These are phyloP conservation scores for Zootermopsis nevadensis DNA, from an alignment of 2,888 invertebrate genomes.

Conservation along the genomic window DNA sequence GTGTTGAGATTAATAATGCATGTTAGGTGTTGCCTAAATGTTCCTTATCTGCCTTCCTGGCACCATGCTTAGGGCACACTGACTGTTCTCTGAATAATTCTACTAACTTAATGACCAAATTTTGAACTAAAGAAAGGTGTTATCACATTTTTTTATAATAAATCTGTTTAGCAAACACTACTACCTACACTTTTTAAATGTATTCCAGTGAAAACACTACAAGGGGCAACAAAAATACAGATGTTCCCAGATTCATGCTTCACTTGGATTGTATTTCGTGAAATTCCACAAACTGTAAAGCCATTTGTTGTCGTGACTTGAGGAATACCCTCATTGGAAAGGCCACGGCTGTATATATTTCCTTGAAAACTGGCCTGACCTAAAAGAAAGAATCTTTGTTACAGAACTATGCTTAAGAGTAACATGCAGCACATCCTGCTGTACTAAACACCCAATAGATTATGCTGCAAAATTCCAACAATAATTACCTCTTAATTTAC, in stretches of 20 bases:
- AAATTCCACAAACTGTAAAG: slow-evolving; percentile 64
- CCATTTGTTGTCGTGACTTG: slow-evolving; percentile 57
- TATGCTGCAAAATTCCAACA: not conserved
- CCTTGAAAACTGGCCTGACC: slow-evolving; percentile 56
- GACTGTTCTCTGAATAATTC: too few species aligned
- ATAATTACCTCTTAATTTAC: slow-evolving; percentile 60
- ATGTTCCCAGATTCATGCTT: slow-evolving; percentile 65
- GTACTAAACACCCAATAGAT: not conserved
- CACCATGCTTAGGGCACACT: too few species aligned
- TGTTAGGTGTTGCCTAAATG: too few species aligned
- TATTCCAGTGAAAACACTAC: slow-evolving; percentile 62
- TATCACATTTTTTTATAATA: too few species aligned
- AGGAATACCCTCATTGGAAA: slow-evolving; percentile 47
- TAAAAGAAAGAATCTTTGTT: slow-evolving; percentile 29
- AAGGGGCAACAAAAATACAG: slow-evolving; percentile 67
- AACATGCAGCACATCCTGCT: not conserved
- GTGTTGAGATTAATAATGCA: too few species aligned
- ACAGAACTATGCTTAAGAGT: not conserved
- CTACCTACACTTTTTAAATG: slow-evolving; percentile 64
- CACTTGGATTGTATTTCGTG: slow-evolving; percentile 63
- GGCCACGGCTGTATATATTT: slow-evolving; percentile 54
- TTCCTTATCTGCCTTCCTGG: too few species aligned
- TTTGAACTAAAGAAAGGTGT: too few species aligned
- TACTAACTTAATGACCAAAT: too few species aligned
- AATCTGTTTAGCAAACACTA: too few species aligned